These are phyloP conservation scores for Carpatolechia fugitivella DNA, from an alignment of 2,888 invertebrate genomes.

Conservation along the genomic window DNA sequence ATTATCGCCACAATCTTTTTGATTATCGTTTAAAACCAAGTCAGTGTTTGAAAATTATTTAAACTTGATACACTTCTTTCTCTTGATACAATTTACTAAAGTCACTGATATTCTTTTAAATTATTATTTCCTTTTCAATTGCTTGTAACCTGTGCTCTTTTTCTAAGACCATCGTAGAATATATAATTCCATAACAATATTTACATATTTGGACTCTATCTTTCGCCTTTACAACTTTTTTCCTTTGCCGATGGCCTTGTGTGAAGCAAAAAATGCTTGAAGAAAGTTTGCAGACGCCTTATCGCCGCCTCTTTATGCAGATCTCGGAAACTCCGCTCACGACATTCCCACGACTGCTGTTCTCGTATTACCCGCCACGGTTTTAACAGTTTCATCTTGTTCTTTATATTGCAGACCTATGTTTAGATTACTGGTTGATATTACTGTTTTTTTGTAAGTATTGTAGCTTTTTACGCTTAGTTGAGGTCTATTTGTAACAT, in stretches of 20 bases:
- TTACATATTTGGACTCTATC: not conserved
- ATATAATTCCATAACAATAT: too few relatives aligned
- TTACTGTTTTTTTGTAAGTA: not conserved
- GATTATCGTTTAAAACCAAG: conserved; percentile 39
- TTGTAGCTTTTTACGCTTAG: too few relatives aligned
- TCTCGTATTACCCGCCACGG: conserved; percentile 24
- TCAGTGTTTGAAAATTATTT: conserved; percentile 23
- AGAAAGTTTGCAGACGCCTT: conserved; percentile 22
- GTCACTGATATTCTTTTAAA: too few relatives aligned
- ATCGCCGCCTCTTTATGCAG: conserved; percentile 18
- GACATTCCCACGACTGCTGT: conserved; percentile 47
- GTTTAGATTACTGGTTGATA: not conserved
- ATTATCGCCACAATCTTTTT: conserved; percentile 47
- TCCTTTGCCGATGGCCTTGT: conserved; percentile 7
- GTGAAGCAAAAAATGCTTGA: conserved; percentile 17
- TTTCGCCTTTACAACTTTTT: not conserved
- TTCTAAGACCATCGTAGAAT: too few relatives aligned
- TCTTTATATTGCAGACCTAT: not conserved
- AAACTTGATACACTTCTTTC: not conserved
- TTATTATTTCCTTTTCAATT: too few relatives aligned
- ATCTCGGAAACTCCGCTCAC: conserved; percentile 34
- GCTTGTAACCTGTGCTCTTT: too few relatives aligned
- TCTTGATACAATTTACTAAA: too few relatives aligned
- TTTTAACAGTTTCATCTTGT: conserved; percentile 11
- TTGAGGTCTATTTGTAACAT: too few relatives aligned